Evolutionary conservation across 1,140 invertebrate species (phyloP), one percentile per base, ranked within the genome.

Genomic region (Spodoptera frugiperda): DNA sequence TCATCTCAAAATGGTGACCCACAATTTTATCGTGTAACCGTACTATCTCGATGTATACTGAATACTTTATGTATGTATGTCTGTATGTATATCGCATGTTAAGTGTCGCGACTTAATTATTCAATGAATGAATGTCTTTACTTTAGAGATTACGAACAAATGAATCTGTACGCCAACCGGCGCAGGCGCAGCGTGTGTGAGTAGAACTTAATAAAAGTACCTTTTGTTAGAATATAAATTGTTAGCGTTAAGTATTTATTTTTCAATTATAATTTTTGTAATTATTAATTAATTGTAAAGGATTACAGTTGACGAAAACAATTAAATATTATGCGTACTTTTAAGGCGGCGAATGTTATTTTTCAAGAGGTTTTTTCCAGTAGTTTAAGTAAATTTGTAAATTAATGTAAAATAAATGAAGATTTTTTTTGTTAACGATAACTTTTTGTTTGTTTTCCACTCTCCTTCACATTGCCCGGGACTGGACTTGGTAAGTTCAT

Each of bases 371-470:
- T 90, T 89, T 89, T 48, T 25, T 48, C 0, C 63, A 74, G 57
- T 15, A 82, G 82, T 84, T 80, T 90, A 87, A 89, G 84, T 91
- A 72, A 70, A 72, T 82, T 85, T 93, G 92, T 93, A 93, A 93
- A 93, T 91, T 93, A 91, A 91, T 92, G 92, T 93, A 93, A 93
- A 93, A 92, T 92, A 91, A 93, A 93, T 80, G 84, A 90, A 91
- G 88, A 93, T 92, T 91, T 89, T 87, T 90, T 91, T 92, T 93
- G 90, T 92, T 93, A 90, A 89, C 74, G 83, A 87, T 88, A 85
- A 17, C 65, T 73, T 72, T 57, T 78, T 74, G 57, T 85, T 78
- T 78, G 15, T 80, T 79, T 70, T 59, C 17, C 49, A 14, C 14
- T n/a, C 17, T 54, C 19, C 44, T 49, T 48, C 25, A n/a, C 6